Evolutionary conservation across 2,797 vertebrate species (phyloP).

Genomic region (Clarias fuscus): DNA sequence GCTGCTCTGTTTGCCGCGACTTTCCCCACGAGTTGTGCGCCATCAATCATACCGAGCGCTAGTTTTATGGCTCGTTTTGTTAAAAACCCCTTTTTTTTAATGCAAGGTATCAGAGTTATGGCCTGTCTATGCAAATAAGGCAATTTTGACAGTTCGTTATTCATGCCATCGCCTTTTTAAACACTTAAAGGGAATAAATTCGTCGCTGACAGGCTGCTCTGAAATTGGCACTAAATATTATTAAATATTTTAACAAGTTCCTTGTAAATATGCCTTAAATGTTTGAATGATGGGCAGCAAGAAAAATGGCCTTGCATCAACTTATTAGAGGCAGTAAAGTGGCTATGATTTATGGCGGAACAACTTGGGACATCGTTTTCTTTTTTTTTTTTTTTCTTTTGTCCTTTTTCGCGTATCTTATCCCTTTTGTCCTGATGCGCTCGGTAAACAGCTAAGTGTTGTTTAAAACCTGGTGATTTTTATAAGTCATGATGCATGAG

Average conservation of each 20-base stretch:
- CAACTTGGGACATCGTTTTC: slow-evolving; percentile 73
- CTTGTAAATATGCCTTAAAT: slow-evolving; percentile 88
- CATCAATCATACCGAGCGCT: slow-evolving; percentile 80
- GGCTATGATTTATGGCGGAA: slow-evolving; percentile 76
- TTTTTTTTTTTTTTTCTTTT: slow-evolving; percentile 48
- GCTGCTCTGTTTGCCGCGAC: slow-evolving; percentile 68
- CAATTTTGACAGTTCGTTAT: slow-evolving; percentile 85
- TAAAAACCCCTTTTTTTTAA: slow-evolving; percentile 84
- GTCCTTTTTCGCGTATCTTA: slow-evolving; percentile 52
- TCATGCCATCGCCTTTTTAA: slow-evolving; percentile 85
- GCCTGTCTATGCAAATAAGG: slow-evolving; percentile 83
- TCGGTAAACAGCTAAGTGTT: slow-evolving; percentile 70
- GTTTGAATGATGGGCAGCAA: slow-evolving; percentile 82
- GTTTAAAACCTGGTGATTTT: slow-evolving; percentile 73
- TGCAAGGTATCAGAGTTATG: slow-evolving; percentile 84
- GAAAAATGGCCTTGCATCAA: slow-evolving; percentile 86
- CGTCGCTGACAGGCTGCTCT: slow-evolving; percentile 72
- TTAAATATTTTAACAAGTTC: slow-evolving; percentile 91
- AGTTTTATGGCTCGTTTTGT: slow-evolving; percentile 85
- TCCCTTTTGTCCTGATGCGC: slow-evolving; percentile 71
- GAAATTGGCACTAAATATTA: slow-evolving; percentile 89
- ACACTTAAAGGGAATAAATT: slow-evolving; percentile 84
- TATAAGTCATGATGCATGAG: slow-evolving; percentile 68
- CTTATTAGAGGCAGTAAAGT: slow-evolving; percentile 85
- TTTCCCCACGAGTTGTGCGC: slow-evolving; percentile 73